Evolutionary conservation across 1,140 invertebrate species (phyloP).

Genomic region (Diplogasteroides magnus): DNA sequence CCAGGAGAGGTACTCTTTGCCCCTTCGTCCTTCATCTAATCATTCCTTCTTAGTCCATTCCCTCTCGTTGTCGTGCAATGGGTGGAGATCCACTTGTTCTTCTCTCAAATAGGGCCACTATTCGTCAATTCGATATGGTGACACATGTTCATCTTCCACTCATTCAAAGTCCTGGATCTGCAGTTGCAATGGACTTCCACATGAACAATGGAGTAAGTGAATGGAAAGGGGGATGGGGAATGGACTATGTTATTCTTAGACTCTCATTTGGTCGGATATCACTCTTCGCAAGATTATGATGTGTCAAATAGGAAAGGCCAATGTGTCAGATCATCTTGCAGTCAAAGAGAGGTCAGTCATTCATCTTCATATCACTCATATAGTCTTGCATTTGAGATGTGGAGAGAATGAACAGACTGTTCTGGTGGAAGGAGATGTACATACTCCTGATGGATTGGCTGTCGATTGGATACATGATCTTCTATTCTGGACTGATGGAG

Average conservation of each 20-base stretch:
- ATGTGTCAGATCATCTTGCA: slow-evolving; percentile 19
- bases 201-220: slow-evolving; percentile 15
- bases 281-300: slow-evolving; percentile 19
- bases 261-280: slow-evolving; percentile 20
- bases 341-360: slow-evolving; percentile 28
- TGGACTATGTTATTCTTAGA: slow-evolving; percentile 1
- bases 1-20: slow-evolving; percentile 58
- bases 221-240: not conserved
- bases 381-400: slow-evolving; percentile 10
- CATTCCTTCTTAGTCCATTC: not conserved
- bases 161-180: slow-evolving; percentile 47
- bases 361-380: slow-evolving; percentile 1
- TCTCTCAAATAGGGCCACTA: slow-evolving; percentile 39
- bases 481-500: slow-evolving; percentile 91
- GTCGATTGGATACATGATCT: slow-evolving; percentile 95
- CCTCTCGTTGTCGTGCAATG: slow-evolving; percentile 44
- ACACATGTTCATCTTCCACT: slow-evolving; percentile 49
- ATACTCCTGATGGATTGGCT: slow-evolving; percentile 83
- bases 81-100: slow-evolving; percentile 49
- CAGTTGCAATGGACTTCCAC: slow-evolving; percentile 52
- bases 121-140: slow-evolving; percentile 43
- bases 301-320: slow-evolving; percentile 27
- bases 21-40: not conserved
- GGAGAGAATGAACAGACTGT: slow-evolving; percentile 11
- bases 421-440: slow-evolving; percentile 74